These are phyloP conservation scores for Podarcis raffonei DNA, from an alignment of 2,113 vertebrate genomes.

Conservation along the genomic window DNA sequence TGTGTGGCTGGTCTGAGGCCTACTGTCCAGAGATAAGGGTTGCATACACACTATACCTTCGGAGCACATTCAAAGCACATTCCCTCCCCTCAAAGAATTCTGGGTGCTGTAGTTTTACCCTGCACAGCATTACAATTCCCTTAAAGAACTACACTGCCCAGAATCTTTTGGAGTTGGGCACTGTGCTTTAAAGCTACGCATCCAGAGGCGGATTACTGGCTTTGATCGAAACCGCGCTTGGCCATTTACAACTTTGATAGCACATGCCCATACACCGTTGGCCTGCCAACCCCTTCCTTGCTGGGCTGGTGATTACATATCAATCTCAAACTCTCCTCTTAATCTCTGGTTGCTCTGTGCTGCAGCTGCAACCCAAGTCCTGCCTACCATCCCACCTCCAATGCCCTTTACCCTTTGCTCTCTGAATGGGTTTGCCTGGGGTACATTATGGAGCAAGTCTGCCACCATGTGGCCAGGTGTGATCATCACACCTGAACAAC, in stretches of 20 bases:
- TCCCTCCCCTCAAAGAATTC: no score
- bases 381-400: background rate
- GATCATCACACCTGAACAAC: background rate
- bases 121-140: no score
- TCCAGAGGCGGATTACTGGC: no score
- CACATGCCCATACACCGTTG: background rate
- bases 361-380: background rate
- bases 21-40: no score
- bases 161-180: no score
- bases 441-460: background rate
- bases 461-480: constrained; percentile 40
- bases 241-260: background rate
- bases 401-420: background rate
- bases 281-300: background rate
- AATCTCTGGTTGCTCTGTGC: background rate
- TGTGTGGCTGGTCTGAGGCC: no score
- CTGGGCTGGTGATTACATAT: background rate
- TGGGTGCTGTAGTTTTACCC: no score
- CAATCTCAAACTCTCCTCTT: background rate
- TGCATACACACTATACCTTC: no score
- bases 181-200: no score
- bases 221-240: no score
- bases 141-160: no score
- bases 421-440: background rate
- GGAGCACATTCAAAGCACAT: no score